phyloP scores from a whole-genome alignment of 2,888 invertebrate genomes.

The Andrena dorsata region DNA sequence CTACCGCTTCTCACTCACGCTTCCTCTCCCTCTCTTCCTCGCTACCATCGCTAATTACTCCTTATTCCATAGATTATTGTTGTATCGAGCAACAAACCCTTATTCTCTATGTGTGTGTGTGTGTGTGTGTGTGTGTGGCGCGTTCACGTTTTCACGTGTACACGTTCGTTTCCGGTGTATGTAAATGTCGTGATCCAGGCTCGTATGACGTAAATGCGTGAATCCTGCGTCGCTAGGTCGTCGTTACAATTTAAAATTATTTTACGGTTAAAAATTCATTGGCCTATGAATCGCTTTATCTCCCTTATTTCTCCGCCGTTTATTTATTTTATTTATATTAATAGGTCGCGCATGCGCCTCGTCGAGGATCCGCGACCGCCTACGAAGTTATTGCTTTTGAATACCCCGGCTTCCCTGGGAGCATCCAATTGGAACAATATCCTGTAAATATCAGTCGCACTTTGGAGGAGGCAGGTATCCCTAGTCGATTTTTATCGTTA shows the following conservation, averaged over 20 bases:
- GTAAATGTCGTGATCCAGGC: slow-evolving; percentile 2
- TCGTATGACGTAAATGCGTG: slow-evolving; percentile 17
- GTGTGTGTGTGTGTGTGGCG: background rate
- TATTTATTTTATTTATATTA: slow-evolving; percentile 59
- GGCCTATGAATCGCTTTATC: slow-evolving; percentile 54
- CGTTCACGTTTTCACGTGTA: background rate
- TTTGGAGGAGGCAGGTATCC: slow-evolving; percentile 53
- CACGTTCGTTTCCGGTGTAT: slow-evolving; percentile 9
- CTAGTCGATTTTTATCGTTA: slow-evolving; percentile 25
- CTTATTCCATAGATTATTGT: slow-evolving; percentile 27
- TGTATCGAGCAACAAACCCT: slow-evolving; percentile 39
- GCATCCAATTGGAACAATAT: slow-evolving; percentile 84
- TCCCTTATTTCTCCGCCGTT: slow-evolving; percentile 36
- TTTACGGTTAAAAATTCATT: slow-evolving; percentile 67
- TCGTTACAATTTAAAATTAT: slow-evolving; percentile 62
- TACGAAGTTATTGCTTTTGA: slow-evolving; percentile 84
- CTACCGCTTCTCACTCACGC: slow-evolving; percentile 13
- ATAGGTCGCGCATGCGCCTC: slow-evolving; percentile 64
- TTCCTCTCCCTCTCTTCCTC: background rate
- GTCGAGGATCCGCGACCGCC: slow-evolving; percentile 64
- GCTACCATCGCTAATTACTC: slow-evolving; percentile 37
- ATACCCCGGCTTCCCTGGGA: slow-evolving; percentile 84
- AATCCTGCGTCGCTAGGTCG: slow-evolving; percentile 55
- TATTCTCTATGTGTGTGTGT: slow-evolving; percentile 17
- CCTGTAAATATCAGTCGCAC: slow-evolving; percentile 84